Evolutionary conservation across 2,797 vertebrate genomes (phyloP).

Genomic region (Aldrovandia affinis): DNA sequence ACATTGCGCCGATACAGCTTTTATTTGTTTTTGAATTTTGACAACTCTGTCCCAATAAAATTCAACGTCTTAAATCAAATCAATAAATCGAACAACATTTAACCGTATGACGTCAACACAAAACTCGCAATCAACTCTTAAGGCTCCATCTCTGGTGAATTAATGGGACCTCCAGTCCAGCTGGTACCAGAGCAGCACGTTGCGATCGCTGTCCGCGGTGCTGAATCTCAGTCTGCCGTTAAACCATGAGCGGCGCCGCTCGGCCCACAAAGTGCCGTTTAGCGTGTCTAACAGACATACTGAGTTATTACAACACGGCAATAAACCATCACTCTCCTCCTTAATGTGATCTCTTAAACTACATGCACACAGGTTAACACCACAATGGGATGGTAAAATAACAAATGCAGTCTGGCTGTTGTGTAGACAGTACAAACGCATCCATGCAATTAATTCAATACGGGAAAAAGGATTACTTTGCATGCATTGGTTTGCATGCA

Average conservation of each 20-base stretch:
- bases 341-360: neutral
- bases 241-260: neutral
- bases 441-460: neutral
- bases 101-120: neutral
- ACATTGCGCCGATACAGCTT: neutral
- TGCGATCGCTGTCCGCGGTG: conserved; percentile 27
- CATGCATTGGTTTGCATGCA: too few relatives aligned
- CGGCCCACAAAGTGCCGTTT: neutral
- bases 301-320: neutral
- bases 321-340: conserved; percentile 2
- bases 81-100: neutral
- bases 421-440: neutral
- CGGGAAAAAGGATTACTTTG: neutral
- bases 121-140: neutral
- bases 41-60: neutral
- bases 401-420: conserved; percentile 4
- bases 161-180: neutral
- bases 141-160: neutral
- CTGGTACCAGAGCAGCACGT: neutral
- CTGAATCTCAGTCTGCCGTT: conserved; percentile 26
- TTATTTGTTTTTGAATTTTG: neutral
- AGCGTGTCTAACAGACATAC: neutral
- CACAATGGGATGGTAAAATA: neutral
- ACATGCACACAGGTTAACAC: neutral
- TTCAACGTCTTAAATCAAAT: neutral